Evolutionary conservation across 2,113 vertebrate species (phyloP), one percentile per base, ranked within the genome.

Genomic region (Perca schrenkii): DNA sequence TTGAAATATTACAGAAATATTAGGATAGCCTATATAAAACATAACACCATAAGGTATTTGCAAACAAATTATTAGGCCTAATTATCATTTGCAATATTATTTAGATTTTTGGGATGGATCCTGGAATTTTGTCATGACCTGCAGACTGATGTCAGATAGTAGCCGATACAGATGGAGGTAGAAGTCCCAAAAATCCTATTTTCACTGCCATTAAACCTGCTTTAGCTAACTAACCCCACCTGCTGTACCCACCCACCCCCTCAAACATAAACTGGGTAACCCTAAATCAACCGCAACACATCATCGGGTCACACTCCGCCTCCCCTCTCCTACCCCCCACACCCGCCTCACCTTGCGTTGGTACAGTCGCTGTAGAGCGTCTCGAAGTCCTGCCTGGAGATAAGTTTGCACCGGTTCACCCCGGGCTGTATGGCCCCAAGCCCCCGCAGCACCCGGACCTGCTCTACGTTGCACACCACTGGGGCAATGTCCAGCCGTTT

Each of bases 381-480:
- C 94, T 99, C 97, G 94, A 99, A 99, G 96, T 99, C 97, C 94
- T 97, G 97, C 80, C 97, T 96, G 94, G 97, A 98, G 93, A 99
- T 99, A 93, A 99, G 98, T 90, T 99, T 99, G 95, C 97, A 99
- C 78, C 97, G 97, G 95, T 99, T 99, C 88, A 99, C 98, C 67
- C 98, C 97, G 57, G 97, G 98, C 94, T 98, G 97, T 93, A 99
- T 98, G 90, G 98, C 98, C 62, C 98, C 98, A 80, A 99, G 96
- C 56, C 98, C 98, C 84, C 98, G 94, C 90, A 99, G 95, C 87
- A 99, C 97, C 76, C 98, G 97, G 84, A 99, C 98, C 96, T 99
- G 98, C 93, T 99, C 98, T 94, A 99, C 98, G 86, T 98, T 99
- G 95, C 98, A 99, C 93, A 99, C 98, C 90, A 99, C 97, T 63